Percentiles rank a stretch among this genome's conserved stretches.
These are phyloP conservation scores for Neogale vison DNA, from an alignment of 2,113 vertebrate species.

Conservation along the genomic window DNA sequence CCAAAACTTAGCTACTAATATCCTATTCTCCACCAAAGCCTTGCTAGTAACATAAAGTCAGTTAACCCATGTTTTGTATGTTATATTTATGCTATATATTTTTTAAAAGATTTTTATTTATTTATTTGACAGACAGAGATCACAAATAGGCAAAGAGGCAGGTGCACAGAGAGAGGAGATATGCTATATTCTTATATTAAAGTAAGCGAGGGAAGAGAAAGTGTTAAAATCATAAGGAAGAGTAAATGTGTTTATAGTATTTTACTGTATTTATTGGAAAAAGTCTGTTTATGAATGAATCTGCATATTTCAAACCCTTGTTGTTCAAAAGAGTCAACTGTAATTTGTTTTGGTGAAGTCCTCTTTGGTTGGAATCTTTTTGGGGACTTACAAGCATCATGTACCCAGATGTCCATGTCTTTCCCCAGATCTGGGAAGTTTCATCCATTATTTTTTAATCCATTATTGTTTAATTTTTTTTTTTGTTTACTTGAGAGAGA, in stretches of 20 bases:
- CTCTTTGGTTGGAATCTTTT: not conserved
- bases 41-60: not conserved
- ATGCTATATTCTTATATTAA: not conserved
- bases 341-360: not conserved
- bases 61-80: not conserved
- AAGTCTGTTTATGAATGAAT: not conserved
- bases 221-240: not conserved
- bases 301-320: not conserved
- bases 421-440: not conserved
- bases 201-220: not conserved
- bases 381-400: not conserved
- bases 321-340: not conserved
- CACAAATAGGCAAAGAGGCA: no score
- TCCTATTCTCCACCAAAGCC: not conserved
- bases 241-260: not conserved
- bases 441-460: not conserved
- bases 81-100: not conserved
- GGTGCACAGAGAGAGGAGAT: no score
- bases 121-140: no score
- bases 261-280: not conserved
- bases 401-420: not conserved
- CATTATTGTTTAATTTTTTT: not conserved
- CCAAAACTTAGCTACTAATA: not conserved
- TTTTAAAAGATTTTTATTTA: no score
- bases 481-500: no score